Evolutionary conservation across 37 sponge, comb jelly and placozoan genomes (phyloP).

Genomic region (Halichondria panicea): DNA sequence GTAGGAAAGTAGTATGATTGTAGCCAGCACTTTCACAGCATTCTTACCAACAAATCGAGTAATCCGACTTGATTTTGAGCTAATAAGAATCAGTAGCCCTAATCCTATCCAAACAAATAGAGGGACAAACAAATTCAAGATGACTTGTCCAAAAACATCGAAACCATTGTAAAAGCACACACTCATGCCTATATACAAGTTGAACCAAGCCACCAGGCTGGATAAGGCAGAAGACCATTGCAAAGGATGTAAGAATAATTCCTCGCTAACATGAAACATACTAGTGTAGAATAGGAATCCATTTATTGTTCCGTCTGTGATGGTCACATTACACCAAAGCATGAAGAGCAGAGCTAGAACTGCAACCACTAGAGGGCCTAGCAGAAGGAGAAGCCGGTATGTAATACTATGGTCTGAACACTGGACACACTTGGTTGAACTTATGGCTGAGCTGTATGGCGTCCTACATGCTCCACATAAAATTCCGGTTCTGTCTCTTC

Average conservation of each 20-base stretch:
- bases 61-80: neutral
- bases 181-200: conserved; percentile 16
- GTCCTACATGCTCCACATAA: neutral
- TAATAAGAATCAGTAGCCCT: neutral
- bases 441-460: neutral
- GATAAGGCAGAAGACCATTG: too few relatives aligned
- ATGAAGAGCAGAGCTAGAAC: neutral
- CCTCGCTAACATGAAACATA: neutral
- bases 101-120: conserved; percentile 25
- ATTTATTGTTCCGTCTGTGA: conserved; percentile 14
- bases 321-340: neutral
- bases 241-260: neutral
- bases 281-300: conserved; percentile 10
- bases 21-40: conserved; percentile 22
- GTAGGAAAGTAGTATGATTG: conserved; percentile 26
- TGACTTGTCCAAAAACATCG: conserved; percentile 14
- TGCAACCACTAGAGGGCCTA: neutral
- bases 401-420: neutral
- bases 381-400: neutral
- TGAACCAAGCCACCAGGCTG: conserved; percentile 44
- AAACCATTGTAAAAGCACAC: conserved; percentile 45
- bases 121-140: conserved; percentile 12
- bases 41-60: conserved; percentile 6
- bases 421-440: neutral
- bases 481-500: conserved; percentile 1